A percentile compares a stretch with the other conserved stretches of the same genome.
Conservation (phyloP, 1,140 invertebrate genomes). For the Drosophila funebris region DNA sequence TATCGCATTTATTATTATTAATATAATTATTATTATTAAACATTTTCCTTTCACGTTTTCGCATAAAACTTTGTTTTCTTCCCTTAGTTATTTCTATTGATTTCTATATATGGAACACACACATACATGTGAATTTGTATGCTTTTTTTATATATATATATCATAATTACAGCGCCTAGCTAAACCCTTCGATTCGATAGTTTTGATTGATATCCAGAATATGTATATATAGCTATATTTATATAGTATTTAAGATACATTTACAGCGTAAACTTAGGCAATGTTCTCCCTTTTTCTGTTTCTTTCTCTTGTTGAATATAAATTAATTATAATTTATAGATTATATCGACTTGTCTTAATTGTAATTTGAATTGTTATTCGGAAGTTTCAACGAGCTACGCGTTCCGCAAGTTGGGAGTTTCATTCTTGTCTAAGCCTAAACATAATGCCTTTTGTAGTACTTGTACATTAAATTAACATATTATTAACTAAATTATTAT, state of each 20-base stretch:
- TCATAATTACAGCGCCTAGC: conserved; percentile 53
- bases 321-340: conserved; percentile 32
- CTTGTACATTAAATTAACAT: conserved; percentile 26
- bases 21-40: conserved; percentile 56
- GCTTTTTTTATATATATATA: conserved; percentile 4
- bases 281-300: conserved; percentile 18
- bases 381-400: conserved; percentile 40
- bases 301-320: conserved; percentile 25
- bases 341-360: conserved; percentile 59
- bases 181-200: conserved; percentile 43
- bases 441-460: conserved; percentile 47
- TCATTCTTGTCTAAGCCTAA: conserved; percentile 20
- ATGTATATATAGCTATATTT: conserved; percentile 28
- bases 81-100: background rate
- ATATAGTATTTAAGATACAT: conserved; percentile 21
- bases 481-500: conserved; percentile 26
- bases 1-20: conserved; percentile 13
- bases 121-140: conserved; percentile 14
- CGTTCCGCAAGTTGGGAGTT: conserved; percentile 7
- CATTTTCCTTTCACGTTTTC: conserved; percentile 48
- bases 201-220: conserved; percentile 48
- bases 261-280: conserved; percentile 54
- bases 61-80: conserved; percentile 53
- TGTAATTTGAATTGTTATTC: conserved; percentile 40
- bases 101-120: conserved; percentile 40